phyloP scores from a whole-genome alignment of 2,113 vertebrate species.

The Elachura formosa region DNA sequence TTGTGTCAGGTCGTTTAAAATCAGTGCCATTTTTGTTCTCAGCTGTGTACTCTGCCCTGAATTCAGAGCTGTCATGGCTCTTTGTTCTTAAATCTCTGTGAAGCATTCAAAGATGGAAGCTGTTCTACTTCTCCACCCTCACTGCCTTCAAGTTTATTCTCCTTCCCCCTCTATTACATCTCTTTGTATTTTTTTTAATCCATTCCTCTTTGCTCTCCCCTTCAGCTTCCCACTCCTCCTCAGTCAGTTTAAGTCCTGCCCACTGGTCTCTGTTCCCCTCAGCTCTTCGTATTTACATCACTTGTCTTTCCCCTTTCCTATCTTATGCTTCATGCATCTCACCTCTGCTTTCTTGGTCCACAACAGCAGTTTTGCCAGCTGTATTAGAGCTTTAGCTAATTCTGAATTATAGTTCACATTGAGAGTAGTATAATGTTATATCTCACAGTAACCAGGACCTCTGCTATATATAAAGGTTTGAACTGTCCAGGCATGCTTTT shows the following conservation, averaged over 20 bases:
- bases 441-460: not conserved
- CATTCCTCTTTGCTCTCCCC: not conserved
- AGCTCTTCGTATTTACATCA: not conserved
- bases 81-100: not conserved
- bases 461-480: not conserved
- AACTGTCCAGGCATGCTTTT: not conserved
- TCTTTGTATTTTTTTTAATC: not conserved
- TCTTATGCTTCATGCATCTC: not conserved
- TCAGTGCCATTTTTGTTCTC: not conserved
- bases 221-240: not conserved
- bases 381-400: not conserved
- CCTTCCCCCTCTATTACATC: not conserved
- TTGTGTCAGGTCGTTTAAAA: not conserved
- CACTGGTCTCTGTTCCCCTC: not conserved
- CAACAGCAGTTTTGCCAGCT: not conserved
- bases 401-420: not conserved
- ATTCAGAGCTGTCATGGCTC: not conserved
- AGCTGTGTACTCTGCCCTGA: not conserved
- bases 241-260: not conserved
- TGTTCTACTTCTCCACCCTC: not conserved
- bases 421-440: not conserved
- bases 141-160: not conserved
- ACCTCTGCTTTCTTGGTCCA: not conserved
- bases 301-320: not conserved
- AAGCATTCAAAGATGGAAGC: not conserved